A percentile compares a stretch with the other conserved stretches of the same genome.
Conservation (phyloP, 53 echinoderm and acorn worm genomes). For the Holothuria leucospilota region DNA sequence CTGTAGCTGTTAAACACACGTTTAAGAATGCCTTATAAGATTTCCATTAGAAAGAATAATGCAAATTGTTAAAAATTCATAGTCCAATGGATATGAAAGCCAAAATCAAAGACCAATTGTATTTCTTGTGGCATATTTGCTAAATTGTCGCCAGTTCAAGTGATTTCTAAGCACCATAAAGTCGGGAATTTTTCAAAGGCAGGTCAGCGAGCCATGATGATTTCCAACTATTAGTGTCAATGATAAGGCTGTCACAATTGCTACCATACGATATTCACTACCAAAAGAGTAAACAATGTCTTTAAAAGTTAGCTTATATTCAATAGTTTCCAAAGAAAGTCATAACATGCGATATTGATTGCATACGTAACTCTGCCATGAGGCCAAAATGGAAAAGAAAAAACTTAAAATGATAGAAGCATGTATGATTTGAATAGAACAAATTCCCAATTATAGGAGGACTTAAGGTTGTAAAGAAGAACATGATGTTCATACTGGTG, state of each 20-base stretch:
- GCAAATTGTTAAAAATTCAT: conserved; percentile 40
- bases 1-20: conserved; percentile 6
- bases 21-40: conserved; percentile 23
- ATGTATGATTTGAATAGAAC: no score
- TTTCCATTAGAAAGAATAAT: conserved; percentile 28
- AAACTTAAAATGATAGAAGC: no score
- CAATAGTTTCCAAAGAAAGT: no score
- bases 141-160: conserved; percentile 42
- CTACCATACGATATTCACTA: background rate
- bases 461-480: no score
- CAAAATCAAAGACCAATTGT: conserved; percentile 42
- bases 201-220: conserved; percentile 25
- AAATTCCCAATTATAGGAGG: no score
- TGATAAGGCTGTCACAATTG: background rate
- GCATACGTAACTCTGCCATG: no score
- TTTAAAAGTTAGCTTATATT: background rate
- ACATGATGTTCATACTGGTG: no score
- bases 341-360: no score
- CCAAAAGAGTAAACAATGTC: conserved; percentile 16
- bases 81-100: conserved; percentile 37
- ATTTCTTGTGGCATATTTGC: conserved; percentile 34
- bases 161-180: conserved; percentile 39
- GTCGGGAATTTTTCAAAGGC: conserved; percentile 34
- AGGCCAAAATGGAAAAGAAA: no score
- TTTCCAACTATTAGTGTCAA: conserved; percentile 31